Base-by-base conservation (phyloP, 2,113 vertebrate species). In the Tragelaphus buxtoni region DNA sequence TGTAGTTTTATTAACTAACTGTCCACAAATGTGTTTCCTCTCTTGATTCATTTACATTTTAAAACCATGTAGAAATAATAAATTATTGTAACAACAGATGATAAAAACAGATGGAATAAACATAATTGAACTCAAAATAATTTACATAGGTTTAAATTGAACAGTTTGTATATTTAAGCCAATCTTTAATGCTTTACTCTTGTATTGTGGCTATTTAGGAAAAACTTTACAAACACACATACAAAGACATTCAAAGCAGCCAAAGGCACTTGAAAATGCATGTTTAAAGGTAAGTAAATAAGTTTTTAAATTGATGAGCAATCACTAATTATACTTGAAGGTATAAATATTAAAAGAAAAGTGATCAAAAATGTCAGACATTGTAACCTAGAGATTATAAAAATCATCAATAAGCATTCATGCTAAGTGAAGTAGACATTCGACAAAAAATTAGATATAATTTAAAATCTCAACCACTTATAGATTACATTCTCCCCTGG, bases 71-170 rank as follows among this genome's bases (percentile, higher is more conserved):
- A 84, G 58, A 49, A 98, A 98, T 98, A 96, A 98, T 97, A 98
- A 98, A 98, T 98, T 98, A 98, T 93, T 96, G n/a, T 93, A 98
- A 97, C 84, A 98, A 91, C 97, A 98, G 98, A 98, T 98, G 98
- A 99, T 97, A 97, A 98, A 98, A 98, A 98, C 98, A 99, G 98
- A 99, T 98, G 98, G 98, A 98, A 98, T 98, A 98, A 98, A 98
- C 95, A 96, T 96, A 98, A 98, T 74, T 97, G 97, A 98, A 98
- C 96, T 95, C 95, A 97, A 97, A 86, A 97, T 98, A 83, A 98
- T 98, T 98, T 98, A 98, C 63, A 94, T 83, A 97, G 86, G 81
- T 98, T 98, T 96, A 96, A 97, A 97, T 26, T 96, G 94, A 98
- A 98, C 61, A 97, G 94, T 98, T 96, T 97, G 84, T 97, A 26